phyloP scores from a whole-genome alignment of 2,888 invertebrate genomes.

The Andrena haemorrhoa region DNA sequence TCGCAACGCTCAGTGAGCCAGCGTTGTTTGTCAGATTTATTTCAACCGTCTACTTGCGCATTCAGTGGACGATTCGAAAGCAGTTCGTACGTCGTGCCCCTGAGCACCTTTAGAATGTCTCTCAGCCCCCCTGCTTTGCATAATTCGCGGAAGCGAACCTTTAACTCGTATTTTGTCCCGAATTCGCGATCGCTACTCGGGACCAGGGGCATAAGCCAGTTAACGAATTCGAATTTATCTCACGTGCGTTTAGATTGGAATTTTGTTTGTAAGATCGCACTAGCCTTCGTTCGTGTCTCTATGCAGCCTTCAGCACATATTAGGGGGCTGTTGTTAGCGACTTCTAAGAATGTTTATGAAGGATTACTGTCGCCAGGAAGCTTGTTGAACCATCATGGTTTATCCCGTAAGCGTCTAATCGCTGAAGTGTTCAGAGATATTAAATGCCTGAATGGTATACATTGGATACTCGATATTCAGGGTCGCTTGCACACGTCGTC shows the following conservation, averaged over 20 bases:
- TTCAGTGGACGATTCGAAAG: slow-evolving; percentile 44
- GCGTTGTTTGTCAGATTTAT: slow-evolving; percentile 26
- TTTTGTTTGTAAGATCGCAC: no score
- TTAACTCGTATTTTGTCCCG: not conserved
- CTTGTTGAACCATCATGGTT: not conserved
- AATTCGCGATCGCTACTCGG: not conserved
- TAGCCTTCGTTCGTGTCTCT: no score
- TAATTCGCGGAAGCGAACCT: slow-evolving; percentile 51
- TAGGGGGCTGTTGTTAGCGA: no score
- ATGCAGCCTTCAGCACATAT: no score
- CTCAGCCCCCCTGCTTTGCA: slow-evolving; percentile 41
- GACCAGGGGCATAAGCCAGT: not conserved
- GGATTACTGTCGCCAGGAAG: no score
- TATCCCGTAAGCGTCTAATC: not conserved
- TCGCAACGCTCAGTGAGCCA: not conserved
- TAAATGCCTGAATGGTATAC: not conserved
- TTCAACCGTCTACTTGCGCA: slow-evolving; percentile 32
- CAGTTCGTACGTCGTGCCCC: slow-evolving; percentile 35
- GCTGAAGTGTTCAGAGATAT: not conserved
- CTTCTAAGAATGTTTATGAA: no score
- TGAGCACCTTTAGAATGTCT: slow-evolving; percentile 9
- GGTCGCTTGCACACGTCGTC: slow-evolving; percentile 40
- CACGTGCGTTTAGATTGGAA: no score
- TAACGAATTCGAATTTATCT: not conserved
- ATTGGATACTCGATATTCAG: slow-evolving; percentile 18